These are phyloP conservation scores for Acrossocheilus fasciatus DNA, from an alignment of 2,797 vertebrate genomes.

Conservation along the genomic window DNA sequence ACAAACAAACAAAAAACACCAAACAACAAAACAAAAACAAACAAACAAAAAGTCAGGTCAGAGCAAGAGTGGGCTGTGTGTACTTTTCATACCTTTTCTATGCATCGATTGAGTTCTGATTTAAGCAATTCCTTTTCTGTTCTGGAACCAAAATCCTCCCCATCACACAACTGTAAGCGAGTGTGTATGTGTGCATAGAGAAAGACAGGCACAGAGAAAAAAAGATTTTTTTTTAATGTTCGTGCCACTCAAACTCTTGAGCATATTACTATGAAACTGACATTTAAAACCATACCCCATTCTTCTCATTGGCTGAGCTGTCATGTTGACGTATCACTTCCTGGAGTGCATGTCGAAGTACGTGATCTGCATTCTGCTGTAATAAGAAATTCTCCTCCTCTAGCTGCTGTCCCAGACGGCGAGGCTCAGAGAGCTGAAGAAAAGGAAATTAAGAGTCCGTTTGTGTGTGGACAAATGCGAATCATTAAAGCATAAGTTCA, in stretches of 20 bases:
- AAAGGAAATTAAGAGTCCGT: background rate
- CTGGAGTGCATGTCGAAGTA: constrained; percentile 80
- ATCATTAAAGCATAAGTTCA: background rate
- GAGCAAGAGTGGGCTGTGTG: background rate
- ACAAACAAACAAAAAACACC: no score
- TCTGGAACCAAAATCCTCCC: constrained; percentile 70
- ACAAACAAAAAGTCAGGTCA: background rate
- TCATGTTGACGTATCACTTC: constrained; percentile 69
- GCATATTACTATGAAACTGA: background rate
- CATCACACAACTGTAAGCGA: constrained; percentile 71
- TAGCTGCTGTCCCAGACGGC: constrained; percentile 82
- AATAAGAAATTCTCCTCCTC: constrained; percentile 82
- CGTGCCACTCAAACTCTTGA: background rate
- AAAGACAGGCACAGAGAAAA: background rate
- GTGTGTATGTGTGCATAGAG: no score
- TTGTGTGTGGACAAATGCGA: background rate
- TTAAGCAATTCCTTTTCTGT: constrained; percentile 80
- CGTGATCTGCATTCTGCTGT: constrained; percentile 81
- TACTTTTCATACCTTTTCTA: constrained; percentile 77
- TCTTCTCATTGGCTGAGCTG: constrained; percentile 49
- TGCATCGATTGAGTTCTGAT: constrained; percentile 77
- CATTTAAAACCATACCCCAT: constrained; percentile 45
- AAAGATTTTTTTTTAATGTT: background rate
- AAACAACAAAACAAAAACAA: background rate
- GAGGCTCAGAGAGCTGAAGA: constrained; percentile 85